Conservation (phyloP, 2,113 vertebrate genomes). For the Crotophaga sulcirostris region DNA sequence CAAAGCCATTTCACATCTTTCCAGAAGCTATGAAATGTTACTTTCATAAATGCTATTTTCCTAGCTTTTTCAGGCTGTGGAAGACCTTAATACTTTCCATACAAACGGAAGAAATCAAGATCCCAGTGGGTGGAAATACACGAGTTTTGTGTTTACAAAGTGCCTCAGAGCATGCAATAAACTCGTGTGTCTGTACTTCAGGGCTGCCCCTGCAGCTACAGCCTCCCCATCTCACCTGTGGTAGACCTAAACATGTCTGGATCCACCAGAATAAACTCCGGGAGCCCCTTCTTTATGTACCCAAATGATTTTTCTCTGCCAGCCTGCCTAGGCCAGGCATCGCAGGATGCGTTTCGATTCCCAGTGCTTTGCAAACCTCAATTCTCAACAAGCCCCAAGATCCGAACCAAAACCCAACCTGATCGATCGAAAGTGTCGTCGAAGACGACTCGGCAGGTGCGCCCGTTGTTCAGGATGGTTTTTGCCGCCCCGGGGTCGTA, state of each 20-base stretch:
- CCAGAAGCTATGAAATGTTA: not conserved
- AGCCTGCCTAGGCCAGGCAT: not conserved
- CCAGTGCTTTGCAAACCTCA: not conserved
- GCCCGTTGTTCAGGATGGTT: conserved; percentile 90
- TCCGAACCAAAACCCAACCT: conserved; percentile 75
- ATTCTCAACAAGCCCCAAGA: not conserved
- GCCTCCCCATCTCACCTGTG: not conserved
- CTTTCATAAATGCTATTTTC: not conserved
- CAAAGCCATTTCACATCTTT: not conserved
- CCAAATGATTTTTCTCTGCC: not conserved
- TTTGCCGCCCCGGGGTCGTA: conserved; percentile 87
- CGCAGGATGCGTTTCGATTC: not conserved
- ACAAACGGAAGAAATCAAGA: not conserved
- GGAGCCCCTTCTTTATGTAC: rapidly evolving
- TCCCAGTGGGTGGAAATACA: not conserved
- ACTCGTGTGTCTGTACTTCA: not conserved
- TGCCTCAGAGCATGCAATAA: rapidly evolving
- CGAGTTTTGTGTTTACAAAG: not conserved
- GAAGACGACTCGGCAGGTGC: conserved; percentile 90
- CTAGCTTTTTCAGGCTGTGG: not conserved
- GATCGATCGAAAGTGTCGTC: conserved; percentile 85
- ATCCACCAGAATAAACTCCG: not conserved
- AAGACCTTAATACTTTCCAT: not conserved
- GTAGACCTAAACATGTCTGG: not conserved
- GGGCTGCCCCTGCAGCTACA: not conserved